Evolutionary conservation across 1,140 invertebrate species (phyloP), one percentile per base, ranked within the genome.

Genomic region (Akabosia matsudoensis): DNA sequence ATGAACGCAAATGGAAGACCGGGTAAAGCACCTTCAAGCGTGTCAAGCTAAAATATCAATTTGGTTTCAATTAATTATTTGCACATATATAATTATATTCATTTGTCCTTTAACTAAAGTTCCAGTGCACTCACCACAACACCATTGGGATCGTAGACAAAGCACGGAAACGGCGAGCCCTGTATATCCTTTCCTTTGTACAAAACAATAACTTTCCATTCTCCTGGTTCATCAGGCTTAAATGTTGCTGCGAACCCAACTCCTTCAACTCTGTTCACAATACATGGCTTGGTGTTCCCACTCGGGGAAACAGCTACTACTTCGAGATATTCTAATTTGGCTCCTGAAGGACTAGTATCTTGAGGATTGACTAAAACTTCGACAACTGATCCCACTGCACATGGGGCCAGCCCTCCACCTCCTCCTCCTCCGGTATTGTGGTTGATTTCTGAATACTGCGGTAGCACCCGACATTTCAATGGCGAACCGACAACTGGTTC

Each of bases 121-220:
- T 4, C 33, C 54, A 33, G 7, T 34, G n/a, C 45, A 83, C 87
- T 87, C 71, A 95, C 91, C 76, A 92, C 90, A 18, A 97, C 91
- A 18, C 93, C 92, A 78, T 94, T 91, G 0, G 97, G 93, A 86
- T 99, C 97, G 82, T 97, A 99, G 0, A 99, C 97, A 83, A 97
- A 94, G 83, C 97, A 98, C 0, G 93, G 94, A 85, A 98, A 99
- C 1, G 97, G 97, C 73, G 95, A 95, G 64, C 96, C 97, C 84
- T 94, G 92, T 81, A 99, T 98, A 84, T 98, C 94, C 83, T 95
- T 92, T 45, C 93, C 94, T 82, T 97, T 95, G 84, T 98, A 98
- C 26, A 93, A 91, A 76, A 99, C 97, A 78, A 93, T 92, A 72
- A 99, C 96, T 79, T 93, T 92, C 96, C 97, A 99, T 82, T 96